phyloP scores from a whole-genome alignment of 1,140 invertebrate species.

The Calliopsis andreniformis region DNA sequence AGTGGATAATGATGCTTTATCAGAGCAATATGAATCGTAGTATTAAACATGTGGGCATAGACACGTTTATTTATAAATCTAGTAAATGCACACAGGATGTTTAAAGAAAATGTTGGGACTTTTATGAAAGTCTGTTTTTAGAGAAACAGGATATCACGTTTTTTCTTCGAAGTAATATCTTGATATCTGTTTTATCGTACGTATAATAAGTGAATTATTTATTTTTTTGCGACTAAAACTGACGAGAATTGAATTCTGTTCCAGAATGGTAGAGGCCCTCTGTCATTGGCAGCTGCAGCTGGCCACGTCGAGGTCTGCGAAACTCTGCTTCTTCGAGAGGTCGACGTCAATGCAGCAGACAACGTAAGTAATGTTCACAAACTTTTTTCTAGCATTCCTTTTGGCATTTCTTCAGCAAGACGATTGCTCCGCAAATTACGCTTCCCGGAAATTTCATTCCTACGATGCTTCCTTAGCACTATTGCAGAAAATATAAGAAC shows the following conservation, averaged over 20 bases:
- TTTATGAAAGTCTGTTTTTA: no score
- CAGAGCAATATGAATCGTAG: no score
- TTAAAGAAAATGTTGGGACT: no score
- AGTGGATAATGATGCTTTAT: no score
- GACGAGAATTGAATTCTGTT: slow-evolving; percentile 22
- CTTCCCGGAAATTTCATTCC: background rate
- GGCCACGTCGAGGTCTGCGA: slow-evolving; percentile 70
- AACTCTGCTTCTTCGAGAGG: slow-evolving; percentile 64
- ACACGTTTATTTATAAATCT: no score
- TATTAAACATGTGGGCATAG: no score
- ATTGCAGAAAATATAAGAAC: background rate
- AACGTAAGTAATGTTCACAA: slow-evolving; percentile 67
- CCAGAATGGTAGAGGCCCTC: slow-evolving; percentile 69
- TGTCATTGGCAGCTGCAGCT: slow-evolving; percentile 69
- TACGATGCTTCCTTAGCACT: background rate
- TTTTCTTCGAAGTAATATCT: no score
- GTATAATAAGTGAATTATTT: no score
- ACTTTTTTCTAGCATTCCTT: background rate
- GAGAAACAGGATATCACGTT: no score
- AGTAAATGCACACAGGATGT: no score
- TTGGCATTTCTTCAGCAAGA: background rate
- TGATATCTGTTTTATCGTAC: no score
- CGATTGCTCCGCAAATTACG: background rate
- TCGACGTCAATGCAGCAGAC: slow-evolving; percentile 70
- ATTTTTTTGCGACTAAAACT: background rate